phyloP scores from a whole-genome alignment of 1,140 invertebrate genomes.

The Chionoecetes opilio region DNA sequence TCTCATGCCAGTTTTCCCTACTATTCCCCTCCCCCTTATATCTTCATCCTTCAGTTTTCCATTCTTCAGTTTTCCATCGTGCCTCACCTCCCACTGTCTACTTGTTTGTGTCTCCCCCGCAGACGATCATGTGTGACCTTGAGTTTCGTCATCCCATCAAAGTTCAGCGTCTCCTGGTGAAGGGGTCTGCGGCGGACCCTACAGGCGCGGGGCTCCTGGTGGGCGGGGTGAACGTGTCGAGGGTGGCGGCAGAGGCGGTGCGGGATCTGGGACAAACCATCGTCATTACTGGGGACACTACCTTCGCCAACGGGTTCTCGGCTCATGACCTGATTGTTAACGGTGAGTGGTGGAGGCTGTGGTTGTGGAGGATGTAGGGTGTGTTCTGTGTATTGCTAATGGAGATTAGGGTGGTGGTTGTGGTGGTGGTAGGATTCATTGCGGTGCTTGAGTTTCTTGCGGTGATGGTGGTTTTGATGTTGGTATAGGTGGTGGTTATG shows the following conservation, averaged over 20 bases:
- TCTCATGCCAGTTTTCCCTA: no score
- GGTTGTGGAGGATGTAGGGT: no score
- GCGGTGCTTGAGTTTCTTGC: no score
- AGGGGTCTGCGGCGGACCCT: background rate
- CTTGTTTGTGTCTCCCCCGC: background rate
- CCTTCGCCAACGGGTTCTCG: conserved; percentile 33
- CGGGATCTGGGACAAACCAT: background rate
- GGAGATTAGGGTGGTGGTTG: no score
- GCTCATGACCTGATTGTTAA: background rate
- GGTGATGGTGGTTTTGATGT: no score
- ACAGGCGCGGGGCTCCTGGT: background rate
- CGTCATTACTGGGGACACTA: background rate
- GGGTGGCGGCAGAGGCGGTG: background rate
- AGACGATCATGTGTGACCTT: conserved; percentile 41
- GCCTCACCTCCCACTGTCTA: no score
- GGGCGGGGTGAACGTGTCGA: background rate
- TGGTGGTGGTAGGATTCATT: no score
- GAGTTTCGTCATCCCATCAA: conserved; percentile 23
- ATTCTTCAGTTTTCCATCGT: background rate
- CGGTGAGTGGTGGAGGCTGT: background rate
- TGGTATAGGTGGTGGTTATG: no score
- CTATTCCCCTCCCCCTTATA: no score
- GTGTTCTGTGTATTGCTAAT: no score
- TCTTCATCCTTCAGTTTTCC: no score
- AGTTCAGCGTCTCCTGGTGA: background rate